Evolutionary conservation across 2,888 invertebrate genomes (phyloP), one percentile per base, ranked within the genome.

Genomic region (Oscheius sp.): DNA sequence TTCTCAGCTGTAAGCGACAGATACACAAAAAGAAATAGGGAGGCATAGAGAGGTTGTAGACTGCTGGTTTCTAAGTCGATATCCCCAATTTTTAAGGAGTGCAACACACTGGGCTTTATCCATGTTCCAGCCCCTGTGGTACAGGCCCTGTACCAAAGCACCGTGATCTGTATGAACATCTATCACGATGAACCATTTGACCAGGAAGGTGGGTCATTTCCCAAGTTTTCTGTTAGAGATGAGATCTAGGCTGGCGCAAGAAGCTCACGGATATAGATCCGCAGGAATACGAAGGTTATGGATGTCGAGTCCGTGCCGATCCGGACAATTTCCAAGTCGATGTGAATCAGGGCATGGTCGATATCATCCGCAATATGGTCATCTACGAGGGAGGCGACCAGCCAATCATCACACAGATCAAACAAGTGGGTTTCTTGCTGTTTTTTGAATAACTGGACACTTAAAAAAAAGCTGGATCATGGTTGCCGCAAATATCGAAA

Each of bases 131-230:
- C 48, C 0, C 65, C 51, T 10, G 74, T 74, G 5, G n/a, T 74
- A 4, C 74, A 68, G 29, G 66, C 68, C 9, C 48, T 74, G 9
- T 51, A 58, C 13, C 50, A 74, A 7, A 66, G 59, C 35, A 13
- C 55, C 10, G 66, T 66, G 2, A 58, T 74, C 13, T 73, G 73
- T 32, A 42, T 37, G 2, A 57, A 62, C 10, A n/a, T 59, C 35
- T 73, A 63, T 51, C 73, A 73, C 35, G 62, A 55, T 13, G 73
- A 63, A 13, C 63, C 73, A 1, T 73, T 73, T 33, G 73, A 73
- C 32, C 10, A 35, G 4, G 51, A 42, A 13, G 55, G 73, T 73
- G 5, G 1, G 37, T 21, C 21, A 21, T 21, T 21, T 21, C 21
- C 21, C 21, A 21, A 21, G 21, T 21, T 21, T 21, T 21, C 21